Conservation (phyloP, 1,140 invertebrate genomes). For the Agraylea sexmaculata region DNA sequence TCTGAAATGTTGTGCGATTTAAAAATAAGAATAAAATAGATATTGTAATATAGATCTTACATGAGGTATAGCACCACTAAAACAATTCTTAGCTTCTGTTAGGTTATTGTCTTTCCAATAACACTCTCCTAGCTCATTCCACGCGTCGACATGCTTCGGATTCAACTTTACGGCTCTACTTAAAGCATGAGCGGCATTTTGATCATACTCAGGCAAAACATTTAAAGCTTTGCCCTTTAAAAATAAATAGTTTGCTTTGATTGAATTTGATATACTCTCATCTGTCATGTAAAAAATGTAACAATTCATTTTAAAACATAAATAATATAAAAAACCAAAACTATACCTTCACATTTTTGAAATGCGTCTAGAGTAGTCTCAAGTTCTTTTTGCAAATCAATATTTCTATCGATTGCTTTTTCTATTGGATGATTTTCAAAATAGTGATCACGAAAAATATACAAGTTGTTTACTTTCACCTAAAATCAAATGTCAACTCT, state of each 20-base stretch:
- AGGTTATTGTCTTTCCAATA: constrained; percentile 82
- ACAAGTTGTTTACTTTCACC: constrained; percentile 55
- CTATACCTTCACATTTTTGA: constrained; percentile 54
- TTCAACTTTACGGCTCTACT: constrained; percentile 79
- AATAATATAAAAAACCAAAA: no score
- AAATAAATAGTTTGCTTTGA: constrained; percentile 55
- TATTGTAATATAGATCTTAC: constrained; percentile 38
- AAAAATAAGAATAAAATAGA: constrained; percentile 6
- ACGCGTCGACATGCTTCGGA: constrained; percentile 68
- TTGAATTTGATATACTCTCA: constrained; percentile 39
- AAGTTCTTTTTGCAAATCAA: constrained; percentile 54
- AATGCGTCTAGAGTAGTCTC: constrained; percentile 50
- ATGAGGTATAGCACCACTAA: constrained; percentile 67
- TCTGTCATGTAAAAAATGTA: constrained; percentile 22
- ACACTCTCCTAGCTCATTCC: constrained; percentile 83
- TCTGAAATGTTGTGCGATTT: constrained; percentile 37
- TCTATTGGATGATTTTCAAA: constrained; percentile 63
- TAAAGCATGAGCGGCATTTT: constrained; percentile 58
- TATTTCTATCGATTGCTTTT: constrained; percentile 52
- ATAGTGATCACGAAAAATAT: constrained; percentile 63
- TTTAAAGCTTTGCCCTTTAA: constrained; percentile 68
- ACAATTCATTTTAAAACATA: neutral
- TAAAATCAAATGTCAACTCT: no score
- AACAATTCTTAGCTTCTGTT: constrained; percentile 72
- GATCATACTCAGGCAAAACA: constrained; percentile 53